Base-by-base conservation (phyloP, 1,140 invertebrate genomes). In the Neelides sp. region DNA sequence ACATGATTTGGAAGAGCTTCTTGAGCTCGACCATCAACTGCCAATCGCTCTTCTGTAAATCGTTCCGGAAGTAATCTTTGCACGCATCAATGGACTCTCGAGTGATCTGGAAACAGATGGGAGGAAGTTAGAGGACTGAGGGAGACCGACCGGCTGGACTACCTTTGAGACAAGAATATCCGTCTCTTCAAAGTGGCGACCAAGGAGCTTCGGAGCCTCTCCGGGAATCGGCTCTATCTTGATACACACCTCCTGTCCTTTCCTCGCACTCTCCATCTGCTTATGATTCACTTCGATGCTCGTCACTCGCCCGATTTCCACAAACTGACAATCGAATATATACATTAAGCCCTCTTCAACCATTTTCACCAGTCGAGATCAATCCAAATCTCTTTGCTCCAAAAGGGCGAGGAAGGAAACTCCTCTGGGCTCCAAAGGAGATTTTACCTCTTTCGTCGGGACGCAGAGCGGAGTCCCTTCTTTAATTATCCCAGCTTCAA, bases 1-100 rank as follows among this genome's bases (percentile, higher is more conserved):
- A 97, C 62, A 97, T 76, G 70, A 99, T 98, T 69, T 95, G 79
- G 74, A 98, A 96, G 54, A 86, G 70, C 69, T 97, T 98, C 73
- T 99, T 99, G 63, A 99, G 71, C 72, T 98, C 92, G 35, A 98
- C 83, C 80, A 98, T 95, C 35, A 99, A 70, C 65, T 90, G 83
- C 96, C 96, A 99, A 65, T 99, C 96, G 43, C 80, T 78, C 69
- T 98, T 98, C 57, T 82, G 68, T 45, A 99, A 75, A 68, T 99
- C 96, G 59, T 96, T 91, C 48, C 96, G 78, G 78, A 98, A 99
- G 71, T 98, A 95, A 56, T 97, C 85, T 70, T 99, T 99, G 69
- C 95, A 96, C 2, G 90, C 92, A 70, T 99, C 94, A 63, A 99
- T 99, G 35, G 92, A 96, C 62, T 94, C 85, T 44, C 96, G 78